Conservation (phyloP, 2,888 invertebrate genomes). For the Rhodophaea formosa region DNA sequence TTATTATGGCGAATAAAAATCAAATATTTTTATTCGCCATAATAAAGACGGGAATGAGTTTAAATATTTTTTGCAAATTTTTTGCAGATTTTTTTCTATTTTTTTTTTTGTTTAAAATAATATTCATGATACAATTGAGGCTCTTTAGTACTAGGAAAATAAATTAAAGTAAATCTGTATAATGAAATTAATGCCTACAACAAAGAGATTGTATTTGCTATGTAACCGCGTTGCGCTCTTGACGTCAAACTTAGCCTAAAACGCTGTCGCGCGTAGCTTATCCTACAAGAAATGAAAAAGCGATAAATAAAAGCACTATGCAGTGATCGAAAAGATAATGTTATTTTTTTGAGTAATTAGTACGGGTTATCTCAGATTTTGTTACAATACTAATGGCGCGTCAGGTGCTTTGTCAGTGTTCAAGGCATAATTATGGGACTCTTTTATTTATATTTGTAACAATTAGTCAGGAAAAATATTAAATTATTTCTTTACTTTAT, state of each 20-base stretch:
- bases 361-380: conserved; percentile 29
- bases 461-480: not conserved
- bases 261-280: conserved; percentile 33
- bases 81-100: too few species aligned
- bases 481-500: not conserved
- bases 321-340: conserved; percentile 48
- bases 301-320: conserved; percentile 42
- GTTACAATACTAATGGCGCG: conserved; percentile 21
- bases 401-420: conserved; percentile 18
- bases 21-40: too few species aligned
- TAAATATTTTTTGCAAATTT: too few species aligned
- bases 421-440: conserved; percentile 6
- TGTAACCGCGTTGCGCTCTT: not conserved
- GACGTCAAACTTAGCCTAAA: conserved; percentile 15
- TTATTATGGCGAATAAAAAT: too few species aligned
- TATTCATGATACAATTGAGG: too few species aligned
- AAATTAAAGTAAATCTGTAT: too few species aligned
- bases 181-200: too few species aligned
- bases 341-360: conserved; percentile 58
- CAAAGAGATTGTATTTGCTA: not conserved
- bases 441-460: conserved; percentile 2
- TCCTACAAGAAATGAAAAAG: conserved; percentile 34
- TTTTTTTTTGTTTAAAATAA: too few species aligned
- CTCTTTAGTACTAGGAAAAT: too few species aligned
- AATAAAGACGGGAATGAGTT: too few species aligned